phyloP scores from a whole-genome alignment of 2,113 vertebrate genomes.

The Lanius ludovicianus region DNA sequence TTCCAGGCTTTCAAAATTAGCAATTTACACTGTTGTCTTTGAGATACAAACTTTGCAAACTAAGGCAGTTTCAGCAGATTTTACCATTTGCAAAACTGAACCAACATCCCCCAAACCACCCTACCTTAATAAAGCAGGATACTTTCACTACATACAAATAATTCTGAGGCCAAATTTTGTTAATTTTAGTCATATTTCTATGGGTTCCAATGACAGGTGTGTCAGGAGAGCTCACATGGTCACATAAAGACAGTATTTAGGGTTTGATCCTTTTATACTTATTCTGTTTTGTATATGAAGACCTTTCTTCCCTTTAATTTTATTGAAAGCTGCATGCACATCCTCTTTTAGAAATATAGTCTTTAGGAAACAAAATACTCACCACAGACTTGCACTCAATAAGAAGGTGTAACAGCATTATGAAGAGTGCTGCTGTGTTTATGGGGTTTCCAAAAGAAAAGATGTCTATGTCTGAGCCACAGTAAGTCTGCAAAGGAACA shows the following conservation, averaged over 20 bases:
- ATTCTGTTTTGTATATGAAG: not conserved
- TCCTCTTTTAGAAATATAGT: not conserved
- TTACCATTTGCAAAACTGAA: not conserved
- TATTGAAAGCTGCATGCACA: not conserved
- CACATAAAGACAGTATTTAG: not conserved
- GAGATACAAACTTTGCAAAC: not conserved
- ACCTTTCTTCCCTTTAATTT: not conserved
- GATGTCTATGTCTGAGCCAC: slow-evolving; percentile 81
- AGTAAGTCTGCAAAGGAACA: slow-evolving; percentile 76
- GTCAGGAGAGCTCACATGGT: not conserved
- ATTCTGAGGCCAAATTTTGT: not conserved
- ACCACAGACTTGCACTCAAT: slow-evolving; percentile 92
- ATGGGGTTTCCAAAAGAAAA: slow-evolving; percentile 89
- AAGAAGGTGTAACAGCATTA: slow-evolving; percentile 89
- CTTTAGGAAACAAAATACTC: slow-evolving; percentile 58
- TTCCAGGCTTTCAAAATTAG: not conserved
- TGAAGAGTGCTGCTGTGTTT: slow-evolving; percentile 86
- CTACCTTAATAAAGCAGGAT: not conserved
- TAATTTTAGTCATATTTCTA: not conserved
- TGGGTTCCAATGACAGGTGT: not conserved
- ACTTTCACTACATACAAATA: not conserved
- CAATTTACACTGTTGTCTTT: not conserved
- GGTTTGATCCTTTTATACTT: not conserved
- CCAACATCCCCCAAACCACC: not conserved
- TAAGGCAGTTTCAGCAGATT: not conserved